Base-by-base conservation (phyloP, 2,113 vertebrate genomes). In the Eonycteris spelaea region DNA sequence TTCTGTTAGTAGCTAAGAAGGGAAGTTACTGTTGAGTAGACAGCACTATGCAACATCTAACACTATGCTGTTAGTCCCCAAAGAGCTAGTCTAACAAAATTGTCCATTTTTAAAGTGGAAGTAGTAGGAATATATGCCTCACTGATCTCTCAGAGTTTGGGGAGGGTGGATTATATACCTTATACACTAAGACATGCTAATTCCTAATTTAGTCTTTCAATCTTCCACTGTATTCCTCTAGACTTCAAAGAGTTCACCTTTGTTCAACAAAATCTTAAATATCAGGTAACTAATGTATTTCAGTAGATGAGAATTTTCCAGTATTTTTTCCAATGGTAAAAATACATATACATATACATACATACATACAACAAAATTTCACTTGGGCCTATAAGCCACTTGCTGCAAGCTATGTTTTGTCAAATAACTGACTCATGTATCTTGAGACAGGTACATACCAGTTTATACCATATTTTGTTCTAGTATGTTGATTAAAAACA, bases 401-500 rank as follows among this genome's bases (percentile, higher is more conserved):
- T 86, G 48, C 63, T 22, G 1, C 45, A 93, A 59, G 79, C 48
- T 74, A 19, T 6, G 7, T 85, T 96, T 83, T 43, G 74, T 89
- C 70, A 82, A 78, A 86, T 55, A 97, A 96, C 85, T 73, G 93
- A 77, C 77, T 65, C 84, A 53, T 45, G 28, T 94, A 59, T 84
- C 82, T 97, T 94, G 90, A 92, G 90, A 86, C 16, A 95, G 87
- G 82, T 84, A 78, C 94, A 86, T 85, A 94, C 92, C 83, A 80
- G 65, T 94, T 97, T 94, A 82, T 77, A 57, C 98, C 96, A 78
- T 91, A 87, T 88, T 97, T 95, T 95, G 30, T 73, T 78, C 61
- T 85, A 90, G 84, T 94, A 94, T 97, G 73, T 96, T 45, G 4
- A 95, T 97, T 96, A 94, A 97, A 98, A 98, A 83, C 78, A 83